A percentile compares a stretch with the other conserved stretches of the same genome.
Conservation (phyloP, 1,140 invertebrate species). For the Cyrtorhinus lividipennis region DNA sequence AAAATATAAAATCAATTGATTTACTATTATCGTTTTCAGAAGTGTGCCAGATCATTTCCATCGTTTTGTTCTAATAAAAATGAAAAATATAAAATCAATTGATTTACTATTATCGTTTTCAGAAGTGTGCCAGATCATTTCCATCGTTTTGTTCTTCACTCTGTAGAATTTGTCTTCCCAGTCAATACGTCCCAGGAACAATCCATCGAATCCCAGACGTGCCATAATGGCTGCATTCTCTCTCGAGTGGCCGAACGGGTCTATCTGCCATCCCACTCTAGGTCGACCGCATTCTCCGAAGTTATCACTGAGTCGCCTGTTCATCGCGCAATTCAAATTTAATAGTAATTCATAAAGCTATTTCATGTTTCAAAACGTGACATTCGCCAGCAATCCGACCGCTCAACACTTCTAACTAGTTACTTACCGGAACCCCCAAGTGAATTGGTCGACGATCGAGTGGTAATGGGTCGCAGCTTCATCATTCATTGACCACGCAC, state of each 20-base stretch:
- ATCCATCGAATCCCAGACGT: constrained; percentile 53
- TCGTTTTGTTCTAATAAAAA: constrained; percentile 45
- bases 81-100: too few species aligned
- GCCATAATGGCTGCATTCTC: constrained; percentile 55
- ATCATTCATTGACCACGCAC: constrained; percentile 88
- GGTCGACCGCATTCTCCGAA: constrained; percentile 50
- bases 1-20: too few species aligned
- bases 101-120: constrained; percentile 8
- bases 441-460: constrained; percentile 85
- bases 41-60: constrained; percentile 64
- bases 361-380: too few species aligned
- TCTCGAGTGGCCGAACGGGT: constrained; percentile 57
- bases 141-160: constrained; percentile 46
- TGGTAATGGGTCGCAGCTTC: constrained; percentile 86
- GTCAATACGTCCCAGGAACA: constrained; percentile 60
- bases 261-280: constrained; percentile 57
- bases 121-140: constrained; percentile 53
- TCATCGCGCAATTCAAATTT: constrained; percentile 2
- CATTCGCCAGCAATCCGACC: too few species aligned
- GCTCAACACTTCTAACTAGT: too few species aligned
- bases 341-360: not conserved
- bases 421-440: constrained; percentile 51
- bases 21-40: constrained; percentile 2
- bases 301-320: constrained; percentile 41
- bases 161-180: constrained; percentile 53